Percentiles rank a stretch among this genome's conserved stretches.
Conservation (phyloP, 1,140 invertebrate genomes). For the Drosophila pruinosa region DNA sequence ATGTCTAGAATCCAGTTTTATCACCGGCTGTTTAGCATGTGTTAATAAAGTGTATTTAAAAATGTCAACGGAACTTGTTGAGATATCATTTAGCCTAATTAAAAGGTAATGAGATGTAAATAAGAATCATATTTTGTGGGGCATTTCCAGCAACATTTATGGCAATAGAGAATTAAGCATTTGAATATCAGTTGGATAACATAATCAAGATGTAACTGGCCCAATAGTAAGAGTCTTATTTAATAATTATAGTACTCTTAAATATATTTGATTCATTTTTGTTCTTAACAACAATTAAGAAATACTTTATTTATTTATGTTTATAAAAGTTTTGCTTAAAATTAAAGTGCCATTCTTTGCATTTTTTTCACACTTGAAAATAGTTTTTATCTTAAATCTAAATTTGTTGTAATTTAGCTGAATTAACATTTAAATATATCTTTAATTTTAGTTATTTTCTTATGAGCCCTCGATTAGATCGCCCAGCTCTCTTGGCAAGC, state of each 20-base stretch:
- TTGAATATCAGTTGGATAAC: no score
- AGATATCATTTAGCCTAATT: constrained; percentile 16
- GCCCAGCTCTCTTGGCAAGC: background rate
- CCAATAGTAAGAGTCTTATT: no score
- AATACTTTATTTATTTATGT: no score
- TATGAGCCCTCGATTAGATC: background rate
- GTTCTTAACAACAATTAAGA: no score
- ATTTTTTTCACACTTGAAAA: background rate
- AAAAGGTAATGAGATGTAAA: background rate
- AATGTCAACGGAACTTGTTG: constrained; percentile 8
- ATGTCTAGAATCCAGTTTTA: constrained; percentile 24
- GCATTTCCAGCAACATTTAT: no score
- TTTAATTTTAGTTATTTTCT: background rate
- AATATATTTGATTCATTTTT: no score
- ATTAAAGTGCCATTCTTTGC: no score
- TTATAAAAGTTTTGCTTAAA: no score
- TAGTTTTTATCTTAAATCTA: background rate
- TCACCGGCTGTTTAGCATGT: constrained; percentile 15
- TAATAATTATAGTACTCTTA: no score
- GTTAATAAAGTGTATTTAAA: constrained; percentile 14
- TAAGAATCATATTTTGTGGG: no score
- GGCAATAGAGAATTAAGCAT: no score
- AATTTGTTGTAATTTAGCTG: background rate
- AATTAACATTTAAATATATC: background rate
- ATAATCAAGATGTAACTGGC: no score